Base-by-base conservation (phyloP, 2,888 invertebrate genomes). In the Agrotis puta region DNA sequence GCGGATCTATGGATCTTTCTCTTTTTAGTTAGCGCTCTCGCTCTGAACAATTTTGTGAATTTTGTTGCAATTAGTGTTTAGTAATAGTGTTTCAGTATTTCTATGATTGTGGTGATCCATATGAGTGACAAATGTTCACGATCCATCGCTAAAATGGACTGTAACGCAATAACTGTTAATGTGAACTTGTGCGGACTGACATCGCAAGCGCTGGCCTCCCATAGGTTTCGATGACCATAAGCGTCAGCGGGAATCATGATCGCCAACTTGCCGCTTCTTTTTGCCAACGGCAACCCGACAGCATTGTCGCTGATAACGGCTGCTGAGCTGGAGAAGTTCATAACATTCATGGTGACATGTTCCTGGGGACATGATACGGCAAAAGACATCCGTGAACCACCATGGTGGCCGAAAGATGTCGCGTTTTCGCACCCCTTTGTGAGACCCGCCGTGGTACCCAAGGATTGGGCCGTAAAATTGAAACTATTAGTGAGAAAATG, bases 321-420 rank as follows among this genome's bases (percentile, higher is more conserved):
- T 89, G 93, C 92, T 70, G 97, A 97, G 89, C 91, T 98, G 86
- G 97, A 98, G 94, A 97, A 96, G 85, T 98, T 98, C 90, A 97
- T 98, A 88, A 97, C 97, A 79, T 98, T 98, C 90, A 97, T 98
- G 97, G 97, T 98, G 83, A 97, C 97, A 89, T 98, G 97, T 94
- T 98, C 98, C 59, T 96, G 97, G 94, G 97, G 97, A 62, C 97
- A 97, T 87, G 96, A 97, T 83, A 96, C 96, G 24, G 96, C 93
- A 47, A 96, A 95, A 85, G 94, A 94, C 48, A 97, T 97, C 69
- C 94, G 95, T 73, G 96, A 97, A 88, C 97, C 97, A 24, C 97
- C 97, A 77, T 98, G 97, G 97, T 98, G 97, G 97, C 97, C 98
- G 13, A 94, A 95, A 84, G 97, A 97, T 90, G 96, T 97, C 5